Conservation (phyloP, 1,140 invertebrate species). For the Orius laevigatus region DNA sequence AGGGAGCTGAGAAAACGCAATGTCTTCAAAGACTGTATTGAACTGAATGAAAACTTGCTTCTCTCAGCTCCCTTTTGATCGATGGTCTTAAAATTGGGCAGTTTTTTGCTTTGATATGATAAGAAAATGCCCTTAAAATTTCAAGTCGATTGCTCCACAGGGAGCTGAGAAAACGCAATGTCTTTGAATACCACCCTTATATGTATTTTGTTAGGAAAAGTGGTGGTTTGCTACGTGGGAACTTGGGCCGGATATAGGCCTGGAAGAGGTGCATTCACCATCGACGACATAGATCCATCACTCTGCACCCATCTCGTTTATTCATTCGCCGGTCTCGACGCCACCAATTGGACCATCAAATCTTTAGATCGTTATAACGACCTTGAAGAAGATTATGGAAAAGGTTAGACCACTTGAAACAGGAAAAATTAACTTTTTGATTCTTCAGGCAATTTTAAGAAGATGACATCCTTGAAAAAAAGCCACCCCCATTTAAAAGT, state of each 20-base stretch:
- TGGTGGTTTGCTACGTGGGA: constrained; percentile 60
- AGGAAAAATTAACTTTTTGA: neutral
- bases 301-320: constrained; percentile 81
- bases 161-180: no score
- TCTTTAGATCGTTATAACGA: constrained; percentile 33
- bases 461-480: neutral
- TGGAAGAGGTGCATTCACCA: constrained; percentile 39
- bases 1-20: no score
- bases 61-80: no score
- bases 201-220: constrained; percentile 22
- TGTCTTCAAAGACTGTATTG: no score
- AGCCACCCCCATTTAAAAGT: constrained; percentile 33
- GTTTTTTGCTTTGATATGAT: no score
- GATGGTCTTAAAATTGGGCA: no score
- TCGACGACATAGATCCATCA: constrained; percentile 53
- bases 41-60: no score
- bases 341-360: constrained; percentile 41
- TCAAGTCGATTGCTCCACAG: no score
- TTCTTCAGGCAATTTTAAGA: constrained; percentile 3
- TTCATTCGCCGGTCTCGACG: constrained; percentile 65
- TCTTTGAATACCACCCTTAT: no score
- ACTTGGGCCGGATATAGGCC: constrained; percentile 60
- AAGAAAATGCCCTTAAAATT: no score
- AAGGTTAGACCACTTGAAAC: constrained; percentile 20
- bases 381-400: constrained; percentile 45